A percentile compares a stretch with the other conserved stretches of the same genome.
Evolutionary conservation across 2,888 invertebrate species (phyloP).

Genomic region (Pyrrhia umbra): DNA sequence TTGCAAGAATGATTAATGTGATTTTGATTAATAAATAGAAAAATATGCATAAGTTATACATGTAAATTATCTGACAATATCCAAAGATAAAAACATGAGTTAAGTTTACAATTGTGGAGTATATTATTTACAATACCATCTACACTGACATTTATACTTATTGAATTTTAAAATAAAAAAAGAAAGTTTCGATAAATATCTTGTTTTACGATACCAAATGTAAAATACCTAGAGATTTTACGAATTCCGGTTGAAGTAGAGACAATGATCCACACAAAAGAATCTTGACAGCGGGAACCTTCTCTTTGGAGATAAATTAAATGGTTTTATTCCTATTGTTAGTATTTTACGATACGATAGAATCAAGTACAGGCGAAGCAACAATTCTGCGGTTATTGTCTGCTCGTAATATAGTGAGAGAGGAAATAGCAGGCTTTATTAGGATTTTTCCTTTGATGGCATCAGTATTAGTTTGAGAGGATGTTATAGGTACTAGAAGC

Average conservation of each 20-base stretch:
- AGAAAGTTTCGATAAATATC: conserved; percentile 66
- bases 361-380: conserved; percentile 44
- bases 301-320: conserved; percentile 70
- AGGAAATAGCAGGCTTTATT: conserved; percentile 38
- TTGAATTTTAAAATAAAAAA: conserved; percentile 59
- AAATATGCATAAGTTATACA: conserved; percentile 8
- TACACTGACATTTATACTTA: conserved; percentile 52
- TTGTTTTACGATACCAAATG: conserved; percentile 64
- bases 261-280: conserved; percentile 64
- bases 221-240: conserved; percentile 63
- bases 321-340: conserved; percentile 74
- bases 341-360: conserved; percentile 71
- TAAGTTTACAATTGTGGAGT: conserved; percentile 27
- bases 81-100: conserved; percentile 7
- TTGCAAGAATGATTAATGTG: conserved; percentile 15
- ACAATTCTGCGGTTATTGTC: conserved; percentile 48
- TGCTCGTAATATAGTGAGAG: conserved; percentile 38
- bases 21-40: not conserved
- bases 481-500: conserved; percentile 25
- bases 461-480: conserved; percentile 22
- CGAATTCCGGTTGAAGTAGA: conserved; percentile 57
- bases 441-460: conserved; percentile 51
- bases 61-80: not conserved
- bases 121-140: conserved; percentile 50
- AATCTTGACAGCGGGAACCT: conserved; percentile 60